Conservation (phyloP, 2,888 invertebrate species). For the Formica aserva region DNA sequence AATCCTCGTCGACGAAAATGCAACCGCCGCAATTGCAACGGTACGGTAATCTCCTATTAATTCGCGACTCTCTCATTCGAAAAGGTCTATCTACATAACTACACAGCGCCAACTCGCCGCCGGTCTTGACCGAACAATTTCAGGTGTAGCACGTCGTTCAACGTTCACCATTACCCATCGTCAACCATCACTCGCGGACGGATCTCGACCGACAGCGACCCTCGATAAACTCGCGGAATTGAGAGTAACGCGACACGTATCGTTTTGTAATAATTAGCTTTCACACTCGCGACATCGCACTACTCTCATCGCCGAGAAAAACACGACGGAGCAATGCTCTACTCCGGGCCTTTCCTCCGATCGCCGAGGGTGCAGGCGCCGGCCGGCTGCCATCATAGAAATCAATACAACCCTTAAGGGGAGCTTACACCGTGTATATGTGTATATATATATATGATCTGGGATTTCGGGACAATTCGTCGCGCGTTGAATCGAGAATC, state of each 20-base stretch:
- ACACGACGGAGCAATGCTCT: conserved; percentile 20
- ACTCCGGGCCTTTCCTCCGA: conserved; percentile 52
- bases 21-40: background rate
- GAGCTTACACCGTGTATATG: conserved; percentile 53
- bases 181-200: conserved; percentile 50
- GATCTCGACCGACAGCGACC: background rate
- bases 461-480: background rate
- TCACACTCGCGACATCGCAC: conserved; percentile 7
- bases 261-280: conserved; percentile 36
- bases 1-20: background rate
- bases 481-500: background rate
- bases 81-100: background rate
- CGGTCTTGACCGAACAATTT: conserved; percentile 20
- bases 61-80: conserved; percentile 22
- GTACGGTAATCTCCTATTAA: background rate
- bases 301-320: background rate
- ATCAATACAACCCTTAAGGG: conserved; percentile 81
- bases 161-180: conserved; percentile 46
- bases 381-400: conserved; percentile 82
- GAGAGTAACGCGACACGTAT: conserved; percentile 17
- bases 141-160: conserved; percentile 44
- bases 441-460: conserved; percentile 32
- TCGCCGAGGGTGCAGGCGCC: conserved; percentile 72
- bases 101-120: conserved; percentile 44
- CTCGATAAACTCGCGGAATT: conserved; percentile 4